Base-by-base conservation (phyloP, 2,888 invertebrate genomes). In the Resseliella maxima region DNA sequence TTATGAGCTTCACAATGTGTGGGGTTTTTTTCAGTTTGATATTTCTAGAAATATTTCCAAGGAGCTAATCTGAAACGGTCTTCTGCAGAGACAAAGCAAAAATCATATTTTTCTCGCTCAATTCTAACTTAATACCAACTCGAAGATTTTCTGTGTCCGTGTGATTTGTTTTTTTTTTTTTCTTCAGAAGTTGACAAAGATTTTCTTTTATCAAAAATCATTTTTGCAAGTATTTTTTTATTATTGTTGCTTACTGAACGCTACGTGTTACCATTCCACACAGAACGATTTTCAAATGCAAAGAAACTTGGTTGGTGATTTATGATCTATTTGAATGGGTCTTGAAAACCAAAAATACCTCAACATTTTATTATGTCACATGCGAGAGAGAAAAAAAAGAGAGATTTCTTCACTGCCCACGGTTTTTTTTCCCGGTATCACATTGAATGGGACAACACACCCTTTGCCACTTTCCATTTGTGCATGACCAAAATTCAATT, bases 1-100 rank as follows among this genome's bases (percentile, higher is more conserved):
- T 72, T 72, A 72, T 72, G 72, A 72, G 31, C 31, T 72, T 72
- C 31, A n/a, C n/a, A 72, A 72, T 72, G 72, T 72, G 72, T 72
- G n/a, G 72, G 72, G 31, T 35, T 72, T 59, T 72, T 50, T n/a
- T n/a, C n/a, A n/a, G 31, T 72, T 72, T 72, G 72, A 50, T 15
- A 50, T 72, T n/a, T 72, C 31, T 2, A 72, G 72, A 72, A 27
- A 31, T 18, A 72, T 72, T 72, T 72, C n/a, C 15, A 15, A 15
- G 12, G 50, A 21, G 31, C 31, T 31, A 72, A 72, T 72, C 35
- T 72, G 27, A 15, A 59, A 24, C 59, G 27, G 50, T 3, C 21
- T n/a, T n/a, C n/a, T n/a, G n/a, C n/a, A 41, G 41, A 41, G 41
- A 18, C 15, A 50, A 18, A 15, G 46, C 0, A 27, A 72, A 72